These are phyloP conservation scores for Acanthurus lineatus DNA, from an alignment of 2,797 vertebrate species.

Conservation along the genomic window DNA sequence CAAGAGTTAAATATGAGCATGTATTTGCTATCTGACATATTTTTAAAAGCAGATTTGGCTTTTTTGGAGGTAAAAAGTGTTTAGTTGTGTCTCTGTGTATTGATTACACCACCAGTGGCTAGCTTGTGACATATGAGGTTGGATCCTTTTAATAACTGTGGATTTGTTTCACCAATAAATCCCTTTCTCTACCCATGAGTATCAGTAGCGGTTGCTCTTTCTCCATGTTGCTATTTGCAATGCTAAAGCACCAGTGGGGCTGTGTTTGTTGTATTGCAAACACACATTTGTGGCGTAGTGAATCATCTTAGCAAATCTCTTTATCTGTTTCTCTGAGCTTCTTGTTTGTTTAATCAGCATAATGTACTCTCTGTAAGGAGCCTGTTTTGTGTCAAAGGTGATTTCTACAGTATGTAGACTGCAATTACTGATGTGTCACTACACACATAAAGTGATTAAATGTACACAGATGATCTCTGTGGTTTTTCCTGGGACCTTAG, in stretches of 20 bases:
- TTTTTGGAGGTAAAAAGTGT: neutral
- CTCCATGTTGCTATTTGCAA: constrained; percentile 44
- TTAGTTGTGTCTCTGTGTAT: neutral
- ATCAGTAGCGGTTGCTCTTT: constrained; percentile 49
- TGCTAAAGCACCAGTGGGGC: constrained; percentile 29
- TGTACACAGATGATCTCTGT: neutral
- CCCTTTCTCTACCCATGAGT: constrained; percentile 58
- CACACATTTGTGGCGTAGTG: constrained; percentile 44
- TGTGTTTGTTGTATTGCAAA: constrained; percentile 38
- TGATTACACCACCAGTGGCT: constrained; percentile 17
- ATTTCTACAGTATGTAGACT: constrained; percentile 29
- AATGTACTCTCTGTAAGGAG: constrained; percentile 33
- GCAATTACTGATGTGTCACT: constrained; percentile 30
- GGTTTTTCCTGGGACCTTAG: neutral
- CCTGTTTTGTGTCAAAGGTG: constrained; percentile 48
- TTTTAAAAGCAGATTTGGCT: neutral
- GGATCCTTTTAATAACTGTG: constrained; percentile 26
- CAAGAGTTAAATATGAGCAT: constrained; percentile 1
- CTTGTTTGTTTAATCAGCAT: constrained; percentile 45
- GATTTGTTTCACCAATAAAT: constrained; percentile 67
- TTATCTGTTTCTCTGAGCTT: constrained; percentile 44
- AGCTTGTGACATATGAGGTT: constrained; percentile 20
- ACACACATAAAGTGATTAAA: constrained; percentile 28
- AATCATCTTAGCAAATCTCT: constrained; percentile 55
- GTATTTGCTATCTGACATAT: constrained; percentile 6